phyloP scores from a whole-genome alignment of 1,140 invertebrate genomes.

The Oryctes rhinoceros region DNA sequence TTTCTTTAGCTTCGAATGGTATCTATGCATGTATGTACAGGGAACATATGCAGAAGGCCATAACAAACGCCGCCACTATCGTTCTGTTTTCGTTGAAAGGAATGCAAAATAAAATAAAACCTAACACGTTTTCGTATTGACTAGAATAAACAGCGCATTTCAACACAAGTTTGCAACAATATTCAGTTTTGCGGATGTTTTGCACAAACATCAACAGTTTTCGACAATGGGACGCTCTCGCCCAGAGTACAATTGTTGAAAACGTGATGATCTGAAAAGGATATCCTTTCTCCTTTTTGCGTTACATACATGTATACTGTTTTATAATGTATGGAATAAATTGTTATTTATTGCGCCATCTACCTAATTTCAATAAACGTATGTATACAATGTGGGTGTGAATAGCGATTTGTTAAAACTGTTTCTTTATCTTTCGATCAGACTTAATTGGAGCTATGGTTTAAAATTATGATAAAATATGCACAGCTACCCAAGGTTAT shows the following conservation, averaged over 20 bases:
- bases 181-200: constrained; percentile 8
- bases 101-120: constrained; percentile 10
- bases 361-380: background rate
- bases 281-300: background rate
- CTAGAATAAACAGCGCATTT: constrained; percentile 12
- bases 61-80: constrained; percentile 2
- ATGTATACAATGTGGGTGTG: background rate
- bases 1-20: background rate
- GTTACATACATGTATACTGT: background rate
- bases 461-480: no score
- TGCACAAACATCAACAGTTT: constrained; percentile 19
- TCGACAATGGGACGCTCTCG: background rate
- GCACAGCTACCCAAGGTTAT: no score
- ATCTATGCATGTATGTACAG: background rate
- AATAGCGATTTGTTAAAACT: no score
- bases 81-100: background rate
- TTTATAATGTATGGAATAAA: background rate
- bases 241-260: background rate
- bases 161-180: background rate
- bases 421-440: no score
- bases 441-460: no score
- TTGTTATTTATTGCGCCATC: background rate
- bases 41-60: background rate
- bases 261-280: background rate
- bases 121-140: background rate